A percentile compares a stretch with the other conserved stretches of the same genome.
phyloP scores from a whole-genome alignment of 2,797 vertebrate species.

The Eulemur rubriventer region DNA sequence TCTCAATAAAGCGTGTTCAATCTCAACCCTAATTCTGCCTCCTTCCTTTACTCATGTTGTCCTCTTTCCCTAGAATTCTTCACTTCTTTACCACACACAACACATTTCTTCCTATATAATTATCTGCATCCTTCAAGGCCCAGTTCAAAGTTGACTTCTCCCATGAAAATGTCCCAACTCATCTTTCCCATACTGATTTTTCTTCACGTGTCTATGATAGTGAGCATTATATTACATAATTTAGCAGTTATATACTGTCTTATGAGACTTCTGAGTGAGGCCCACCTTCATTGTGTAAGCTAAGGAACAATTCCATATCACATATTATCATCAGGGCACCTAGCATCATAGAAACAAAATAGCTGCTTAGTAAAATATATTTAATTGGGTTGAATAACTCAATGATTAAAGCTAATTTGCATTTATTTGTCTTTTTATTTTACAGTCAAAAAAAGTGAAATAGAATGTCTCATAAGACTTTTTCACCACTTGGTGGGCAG shows the following conservation, averaged over 20 bases:
- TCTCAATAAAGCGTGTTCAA: not conserved
- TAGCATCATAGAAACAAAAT: not conserved
- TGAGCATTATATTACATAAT: not conserved
- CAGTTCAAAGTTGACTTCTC: not conserved
- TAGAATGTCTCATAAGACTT: constrained; percentile 89
- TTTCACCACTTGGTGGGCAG: constrained; percentile 86
- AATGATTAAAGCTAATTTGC: not conserved
- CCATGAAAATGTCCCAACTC: not conserved
- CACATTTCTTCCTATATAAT: not conserved
- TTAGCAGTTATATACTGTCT: not conserved
- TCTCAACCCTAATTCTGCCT: not conserved
- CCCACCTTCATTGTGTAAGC: not conserved
- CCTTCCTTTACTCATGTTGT: not conserved
- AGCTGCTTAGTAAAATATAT: constrained; percentile 9
- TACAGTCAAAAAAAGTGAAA: constrained; percentile 89
- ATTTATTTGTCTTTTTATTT: constrained; percentile 62
- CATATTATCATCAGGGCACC: not conserved
- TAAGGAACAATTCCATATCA: not conserved
- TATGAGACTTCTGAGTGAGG: not conserved
- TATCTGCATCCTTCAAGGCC: not conserved
- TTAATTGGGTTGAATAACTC: not conserved
- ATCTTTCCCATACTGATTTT: not conserved
- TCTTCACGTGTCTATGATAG: not conserved
- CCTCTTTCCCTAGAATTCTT: not conserved
- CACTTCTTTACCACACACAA: not conserved